Conservation (phyloP, 2,888 invertebrate species). For the Leptinotarsa tumamoca region DNA sequence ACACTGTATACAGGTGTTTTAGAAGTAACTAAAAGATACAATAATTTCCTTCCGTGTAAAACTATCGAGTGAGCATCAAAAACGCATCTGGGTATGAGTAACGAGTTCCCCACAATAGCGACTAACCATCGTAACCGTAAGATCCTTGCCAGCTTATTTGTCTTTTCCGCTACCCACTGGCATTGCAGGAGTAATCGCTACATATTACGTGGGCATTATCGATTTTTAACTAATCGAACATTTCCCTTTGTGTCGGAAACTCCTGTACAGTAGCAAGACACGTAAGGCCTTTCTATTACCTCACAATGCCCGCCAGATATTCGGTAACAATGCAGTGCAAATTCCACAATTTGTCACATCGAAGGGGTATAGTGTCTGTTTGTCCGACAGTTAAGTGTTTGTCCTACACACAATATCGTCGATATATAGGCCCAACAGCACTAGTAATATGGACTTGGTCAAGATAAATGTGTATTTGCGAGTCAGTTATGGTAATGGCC, state of each 20-base stretch:
- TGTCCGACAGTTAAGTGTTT: slow-evolving; percentile 13
- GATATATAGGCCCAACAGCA: slow-evolving; percentile 15
- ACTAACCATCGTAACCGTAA: background rate
- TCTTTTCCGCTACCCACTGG: slow-evolving; percentile 14
- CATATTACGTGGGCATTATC: slow-evolving; percentile 13
- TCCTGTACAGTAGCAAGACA: slow-evolving; percentile 19
- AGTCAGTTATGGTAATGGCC: background rate
- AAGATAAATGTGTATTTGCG: slow-evolving; percentile 6
- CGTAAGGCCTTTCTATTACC: slow-evolving; percentile 19
- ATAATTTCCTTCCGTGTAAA: too few species aligned
- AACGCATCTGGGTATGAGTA: background rate
- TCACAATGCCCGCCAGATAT: slow-evolving; percentile 19
- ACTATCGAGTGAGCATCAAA: background rate
- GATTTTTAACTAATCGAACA: slow-evolving; percentile 14
- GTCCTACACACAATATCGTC: slow-evolving; percentile 13
- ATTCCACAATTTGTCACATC: slow-evolving; percentile 13
- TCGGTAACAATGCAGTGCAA: slow-evolving; percentile 20
- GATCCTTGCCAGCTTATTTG: slow-evolving; percentile 15
- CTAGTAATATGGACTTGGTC: slow-evolving; percentile 10
- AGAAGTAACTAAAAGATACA: too few species aligned
- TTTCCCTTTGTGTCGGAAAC: slow-evolving; percentile 8
- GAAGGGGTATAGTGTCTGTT: slow-evolving; percentile 18
- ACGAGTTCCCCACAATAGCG: background rate
- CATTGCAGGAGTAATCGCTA: slow-evolving; percentile 11
- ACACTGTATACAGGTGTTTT: too few species aligned